Evolutionary conservation across 2,888 invertebrate species (phyloP), one percentile per base, ranked within the genome.

Genomic region (Nebria salina): DNA sequence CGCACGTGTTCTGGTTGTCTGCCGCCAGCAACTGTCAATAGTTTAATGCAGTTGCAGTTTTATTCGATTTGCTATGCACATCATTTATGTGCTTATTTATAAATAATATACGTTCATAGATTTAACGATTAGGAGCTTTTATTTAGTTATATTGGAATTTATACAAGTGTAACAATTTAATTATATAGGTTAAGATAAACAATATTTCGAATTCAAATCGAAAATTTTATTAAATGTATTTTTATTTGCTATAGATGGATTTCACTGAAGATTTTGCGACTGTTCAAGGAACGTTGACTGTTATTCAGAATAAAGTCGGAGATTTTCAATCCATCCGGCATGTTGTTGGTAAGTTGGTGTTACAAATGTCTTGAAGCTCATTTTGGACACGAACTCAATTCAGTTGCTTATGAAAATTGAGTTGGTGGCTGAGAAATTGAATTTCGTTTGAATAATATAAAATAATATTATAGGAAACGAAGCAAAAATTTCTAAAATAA

Each of bases 401-500:
- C 54, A 15, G 42, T 73, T 75, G 68, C 41, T 34, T 65, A 43
- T n/a, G 13, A 15, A 64, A n/a, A 8, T 20, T 73, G 11, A 73
- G 9, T 41, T 73, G 34, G 5, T 34, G 34, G 5, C 34, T 34
- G 34, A 34, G 5, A 1, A 34, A 34, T 34, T 34, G 11, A 75
- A 75, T 13, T 20, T 54, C n/a, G 54, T n/a, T 5, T 34, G 5
- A 34, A 26, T 11, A 74, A 64, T 4, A 76, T 72, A 70, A 13
- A 72, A 72, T 75, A 26, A 34, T 15, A 34, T 64, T n/a, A 54
- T 54, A 81, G 81, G 81, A 26, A 81, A 81, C 42, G 81, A 81
- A 81, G 25, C 34, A 65, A 81, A 81, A 76, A 81, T 81, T 43
- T 43, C 65, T 3, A 81, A 76, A 81, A 65, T 81, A 15, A 72